Evolutionary conservation across 2,888 invertebrate genomes (phyloP).

Genomic region (Hypomecis atomaria): DNA sequence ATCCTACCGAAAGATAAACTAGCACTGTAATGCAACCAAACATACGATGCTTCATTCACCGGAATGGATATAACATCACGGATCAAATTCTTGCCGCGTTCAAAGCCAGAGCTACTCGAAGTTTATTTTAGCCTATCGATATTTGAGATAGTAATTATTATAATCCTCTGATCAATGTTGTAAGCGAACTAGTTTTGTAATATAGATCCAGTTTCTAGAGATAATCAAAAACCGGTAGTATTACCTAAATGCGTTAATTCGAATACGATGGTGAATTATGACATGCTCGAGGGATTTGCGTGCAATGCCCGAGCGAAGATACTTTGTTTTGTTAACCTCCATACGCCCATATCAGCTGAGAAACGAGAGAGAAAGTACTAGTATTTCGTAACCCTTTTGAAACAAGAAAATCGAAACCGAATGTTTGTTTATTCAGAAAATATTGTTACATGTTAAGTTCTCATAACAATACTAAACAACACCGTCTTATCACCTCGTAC

Average conservation of each 20-base stretch:
- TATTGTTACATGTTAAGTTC: constrained; percentile 34
- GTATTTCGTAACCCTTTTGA: constrained; percentile 74
- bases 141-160: constrained; percentile 39
- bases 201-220: constrained; percentile 35
- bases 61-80: constrained; percentile 24
- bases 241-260: constrained; percentile 37
- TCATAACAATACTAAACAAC: constrained; percentile 28
- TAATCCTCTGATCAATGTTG: constrained; percentile 45
- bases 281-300: constrained; percentile 56
- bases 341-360: constrained; percentile 71
- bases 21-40: constrained; percentile 42
- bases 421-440: constrained; percentile 54
- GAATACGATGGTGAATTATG: constrained; percentile 44
- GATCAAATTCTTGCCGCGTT: constrained; percentile 31
- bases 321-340: constrained; percentile 81
- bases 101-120: constrained; percentile 30
- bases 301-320: constrained; percentile 62
- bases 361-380: constrained; percentile 77
- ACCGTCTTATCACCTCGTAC: constrained; percentile 12
- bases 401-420: constrained; percentile 65
- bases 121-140: constrained; percentile 33
- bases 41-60: constrained; percentile 27
- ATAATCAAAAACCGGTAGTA: constrained; percentile 41
- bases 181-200: constrained; percentile 46
- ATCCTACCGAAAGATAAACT: constrained; percentile 42